Base-by-base conservation (phyloP, 2,113 vertebrate genomes). In the Carlito syrichta region DNA sequence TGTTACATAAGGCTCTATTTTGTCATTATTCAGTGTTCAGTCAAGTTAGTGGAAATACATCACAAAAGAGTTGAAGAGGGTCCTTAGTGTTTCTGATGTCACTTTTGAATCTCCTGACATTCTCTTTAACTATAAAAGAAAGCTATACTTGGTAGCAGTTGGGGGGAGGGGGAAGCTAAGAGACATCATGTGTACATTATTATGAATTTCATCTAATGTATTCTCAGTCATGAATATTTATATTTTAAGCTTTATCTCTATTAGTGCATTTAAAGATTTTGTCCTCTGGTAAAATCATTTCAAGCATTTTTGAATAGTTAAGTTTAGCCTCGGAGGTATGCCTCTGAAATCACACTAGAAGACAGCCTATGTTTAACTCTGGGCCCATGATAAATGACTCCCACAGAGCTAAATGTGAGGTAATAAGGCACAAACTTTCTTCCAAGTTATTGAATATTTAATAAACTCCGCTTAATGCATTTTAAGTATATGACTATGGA, bases 391-490 rank as follows among this genome's bases (percentile, higher is more conserved):
- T 86, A 62, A 91, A 48, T 89, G 38, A n/a, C 20, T 73, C 27
- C 38, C 35, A 45, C 12, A 62, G 54, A 83, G 71, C 30, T 69
- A 66, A 71, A 25, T 38, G 22, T 82, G 66, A 95, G 45, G 45
- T 30, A 50, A 56, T 50, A 96, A 86, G 43, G 10, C 38, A 52
- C n/a, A 45, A 82, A 25, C 54, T 83, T 38, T 69, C 35, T 79
- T 91, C 45, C 68, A 63, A 96, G 89, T 95, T 73, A 69, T 2
- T 93, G 40, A 86, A 89, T 96, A 68, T 35, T 77, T 83, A 89
- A 95, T 68, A 93, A 54, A 78, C 27, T 78, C 35, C 10, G 4
- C 10, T 60, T 38, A 85, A 50, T 93, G 35, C 19, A 89, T 85
- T 95, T 93, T 73, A 88, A 78, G 27, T 27, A 38, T 82, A 22